Percentiles rank a stretch among this genome's conserved stretches.
Conservation (phyloP, 2,113 vertebrate species). For the Podiceps cristatus region DNA sequence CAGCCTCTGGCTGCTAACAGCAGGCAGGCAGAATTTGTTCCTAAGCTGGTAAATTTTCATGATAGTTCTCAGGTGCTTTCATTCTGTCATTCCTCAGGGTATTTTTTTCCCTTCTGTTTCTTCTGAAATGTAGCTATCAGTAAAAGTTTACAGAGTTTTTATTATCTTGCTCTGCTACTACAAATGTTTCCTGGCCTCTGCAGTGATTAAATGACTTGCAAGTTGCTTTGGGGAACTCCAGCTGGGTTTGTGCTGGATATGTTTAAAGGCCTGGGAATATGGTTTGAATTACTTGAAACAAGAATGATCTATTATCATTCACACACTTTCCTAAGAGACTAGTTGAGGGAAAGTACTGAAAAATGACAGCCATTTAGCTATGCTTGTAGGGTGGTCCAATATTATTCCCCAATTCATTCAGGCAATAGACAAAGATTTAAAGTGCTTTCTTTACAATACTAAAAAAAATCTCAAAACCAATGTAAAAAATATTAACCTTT, state of each 20-base stretch:
- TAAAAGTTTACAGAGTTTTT: not conserved
- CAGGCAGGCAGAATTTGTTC: not conserved
- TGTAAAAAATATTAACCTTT: constrained; percentile 38
- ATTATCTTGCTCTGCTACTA: not conserved
- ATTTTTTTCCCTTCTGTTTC: not conserved
- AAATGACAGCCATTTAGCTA: not conserved
- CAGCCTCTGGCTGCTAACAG: not conserved
- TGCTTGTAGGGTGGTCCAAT: constrained; percentile 41
- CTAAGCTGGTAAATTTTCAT: not conserved
- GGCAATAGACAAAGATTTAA: constrained; percentile 4
- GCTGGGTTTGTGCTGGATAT: not conserved
- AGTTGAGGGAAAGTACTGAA: constrained; percentile 6
- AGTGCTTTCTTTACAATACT: constrained; percentile 15
- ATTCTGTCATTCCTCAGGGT: not conserved
- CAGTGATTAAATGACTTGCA: constrained; percentile 1
- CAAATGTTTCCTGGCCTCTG: not conserved
- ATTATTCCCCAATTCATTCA: not conserved
- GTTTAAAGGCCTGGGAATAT: constrained; percentile 15
- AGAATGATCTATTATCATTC: constrained; percentile 43
- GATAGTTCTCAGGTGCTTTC: not conserved
- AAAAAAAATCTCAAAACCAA: not conserved
- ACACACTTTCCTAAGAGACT: constrained; percentile 16
- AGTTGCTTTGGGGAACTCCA: constrained; percentile 30
- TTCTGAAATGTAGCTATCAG: not conserved
- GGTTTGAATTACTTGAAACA: constrained; percentile 57